Base-by-base conservation (phyloP, 2,113 vertebrate genomes). In the Notothenia rossii region DNA sequence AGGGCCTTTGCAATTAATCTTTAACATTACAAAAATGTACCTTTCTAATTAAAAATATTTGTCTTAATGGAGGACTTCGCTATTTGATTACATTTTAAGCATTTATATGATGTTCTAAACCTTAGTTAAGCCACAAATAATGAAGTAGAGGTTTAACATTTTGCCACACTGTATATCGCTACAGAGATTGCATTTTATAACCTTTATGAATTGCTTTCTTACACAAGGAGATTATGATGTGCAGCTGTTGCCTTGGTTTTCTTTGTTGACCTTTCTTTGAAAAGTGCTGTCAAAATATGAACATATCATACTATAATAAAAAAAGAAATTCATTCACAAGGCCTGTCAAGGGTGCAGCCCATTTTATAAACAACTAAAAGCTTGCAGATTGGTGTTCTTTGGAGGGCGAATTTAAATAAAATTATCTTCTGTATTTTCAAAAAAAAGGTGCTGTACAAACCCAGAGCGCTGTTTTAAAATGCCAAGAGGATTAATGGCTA, bases 401-500 rank as follows among this genome's bases (percentile, higher is more conserved):
- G 46, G 40, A 85, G 67, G 81, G 51, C 65, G 20, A 81, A 84
- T 88, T 40, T 67, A 29, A 69, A 86, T 81, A 40, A 40, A 40
- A 40, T 49, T 63, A 12, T 77, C 12, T 61, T 48, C 48, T 63
- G 73, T 76, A 75, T 84, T 77, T 78, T 68, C 12, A 59, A 74
- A 89, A 75, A 73, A 88, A 76, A 86, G 77, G 66, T 79, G 75
- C 68, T 48, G 45, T 29, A 25, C 49, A 55, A 50, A 84, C 33
- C 61, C 67, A 33, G 51, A 0, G 20, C 72, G 72, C 62, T 29
- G 45, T 72, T 88, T 75, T 84, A 48, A 91, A 93, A 93, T 91
- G 79, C 72, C 90, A 93, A 85, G 74, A 86, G 87, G 88, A 91
- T 92, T 89, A 89, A 90, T 81, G 55, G 79, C 58, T 29, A 79